A percentile compares a stretch with the other conserved stretches of the same genome.
Evolutionary conservation across 2,888 invertebrate species (phyloP).

Genomic region (Drosophila kokeensis): DNA sequence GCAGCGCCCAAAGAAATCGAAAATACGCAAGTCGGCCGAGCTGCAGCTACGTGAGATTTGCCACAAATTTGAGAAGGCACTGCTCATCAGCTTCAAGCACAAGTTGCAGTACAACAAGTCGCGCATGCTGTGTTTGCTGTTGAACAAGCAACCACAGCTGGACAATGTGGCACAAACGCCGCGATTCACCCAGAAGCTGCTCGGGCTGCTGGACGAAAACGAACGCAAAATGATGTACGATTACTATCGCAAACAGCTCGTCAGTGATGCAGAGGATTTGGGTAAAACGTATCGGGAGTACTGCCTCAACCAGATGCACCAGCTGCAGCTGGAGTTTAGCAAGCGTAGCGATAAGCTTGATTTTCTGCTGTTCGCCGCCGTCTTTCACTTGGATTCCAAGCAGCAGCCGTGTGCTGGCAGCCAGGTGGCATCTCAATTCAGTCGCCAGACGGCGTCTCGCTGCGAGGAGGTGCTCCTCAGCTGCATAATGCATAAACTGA

Average conservation of each 20-base stretch:
- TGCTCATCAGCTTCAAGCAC: slow-evolving; percentile 36
- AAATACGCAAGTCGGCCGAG: slow-evolving; percentile 11
- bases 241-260: slow-evolving; percentile 25
- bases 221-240: slow-evolving; percentile 29
- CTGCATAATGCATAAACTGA: slow-evolving; percentile 33
- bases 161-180: slow-evolving; percentile 36
- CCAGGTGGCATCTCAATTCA: slow-evolving; percentile 45
- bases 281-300: slow-evolving; percentile 26
- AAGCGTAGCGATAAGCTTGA: slow-evolving; percentile 27
- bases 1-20: background rate
- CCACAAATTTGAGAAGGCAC: slow-evolving; percentile 34
- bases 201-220: slow-evolving; percentile 12
- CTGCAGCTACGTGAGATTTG: slow-evolving; percentile 31
- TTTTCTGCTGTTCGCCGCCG: slow-evolving; percentile 16
- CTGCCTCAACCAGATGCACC: slow-evolving; percentile 55
- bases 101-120: slow-evolving; percentile 37
- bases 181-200: slow-evolving; percentile 26
- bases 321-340: slow-evolving; percentile 21
- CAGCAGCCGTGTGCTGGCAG: slow-evolving; percentile 32
- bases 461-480: slow-evolving; percentile 58
- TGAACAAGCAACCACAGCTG: slow-evolving; percentile 25
- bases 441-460: slow-evolving; percentile 32
- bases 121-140: slow-evolving; percentile 25
- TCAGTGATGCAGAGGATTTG: slow-evolving; percentile 7
- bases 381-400: slow-evolving; percentile 45